phyloP scores from a whole-genome alignment of 2,113 vertebrate species.

The Corythornis cristatus region DNA sequence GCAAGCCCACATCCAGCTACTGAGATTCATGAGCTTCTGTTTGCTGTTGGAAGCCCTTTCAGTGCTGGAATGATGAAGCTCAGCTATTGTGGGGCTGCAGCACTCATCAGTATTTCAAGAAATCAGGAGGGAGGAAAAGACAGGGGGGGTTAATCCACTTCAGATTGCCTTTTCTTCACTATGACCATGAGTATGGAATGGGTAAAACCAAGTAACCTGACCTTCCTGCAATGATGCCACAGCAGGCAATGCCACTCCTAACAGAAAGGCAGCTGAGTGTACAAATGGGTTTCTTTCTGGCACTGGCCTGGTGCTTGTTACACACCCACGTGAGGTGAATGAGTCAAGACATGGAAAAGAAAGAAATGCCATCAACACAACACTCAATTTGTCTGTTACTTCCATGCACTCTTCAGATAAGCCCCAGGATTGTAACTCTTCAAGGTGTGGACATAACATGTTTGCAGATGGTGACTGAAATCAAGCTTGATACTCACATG shows the following conservation, averaged over 20 bases:
- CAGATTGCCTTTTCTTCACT: background rate
- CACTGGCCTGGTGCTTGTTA: background rate
- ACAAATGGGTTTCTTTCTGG: slow-evolving; percentile 14
- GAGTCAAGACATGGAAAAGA: background rate
- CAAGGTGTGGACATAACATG: background rate
- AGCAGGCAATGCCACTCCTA: background rate
- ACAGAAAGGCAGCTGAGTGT: background rate
- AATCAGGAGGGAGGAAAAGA: background rate
- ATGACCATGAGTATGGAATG: background rate
- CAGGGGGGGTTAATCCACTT: background rate
- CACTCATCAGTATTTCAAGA: background rate
- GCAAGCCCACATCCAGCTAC: background rate
- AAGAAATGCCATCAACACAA: background rate
- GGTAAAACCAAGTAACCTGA: slow-evolving; percentile 14
- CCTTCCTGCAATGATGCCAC: background rate
- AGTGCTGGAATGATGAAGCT: background rate
- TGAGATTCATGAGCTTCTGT: background rate
- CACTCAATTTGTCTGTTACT: background rate
- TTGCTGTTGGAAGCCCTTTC: background rate
- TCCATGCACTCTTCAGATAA: background rate
- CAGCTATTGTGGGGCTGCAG: background rate
- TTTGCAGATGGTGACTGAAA: background rate
- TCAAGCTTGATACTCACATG: background rate
- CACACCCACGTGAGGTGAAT: background rate
- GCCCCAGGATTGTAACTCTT: background rate